Base-by-base conservation (phyloP, 2,797 vertebrate species). In the Ibycter americanus region DNA sequence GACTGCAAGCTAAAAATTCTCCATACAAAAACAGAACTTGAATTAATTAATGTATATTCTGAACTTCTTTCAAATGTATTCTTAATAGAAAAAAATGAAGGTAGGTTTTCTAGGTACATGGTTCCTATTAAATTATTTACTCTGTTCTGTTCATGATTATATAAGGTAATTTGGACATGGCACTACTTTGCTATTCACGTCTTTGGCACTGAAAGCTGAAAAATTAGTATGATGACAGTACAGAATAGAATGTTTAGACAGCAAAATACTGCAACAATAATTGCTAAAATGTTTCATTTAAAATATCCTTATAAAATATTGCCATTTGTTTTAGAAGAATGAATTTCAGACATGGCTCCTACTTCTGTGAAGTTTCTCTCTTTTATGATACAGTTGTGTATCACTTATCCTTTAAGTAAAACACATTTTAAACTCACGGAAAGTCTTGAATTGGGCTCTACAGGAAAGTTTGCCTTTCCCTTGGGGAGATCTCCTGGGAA, bases 191-290 rank as follows among this genome's bases (percentile, higher is more conserved):
- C 11, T 86, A 8, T 89, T 96, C 86, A 42, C 44, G 40, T 94
- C 74, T 93, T 49, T 96, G 34, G 19, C 81, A n/a, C 8, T 81
- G 67, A 95, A 90, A 90, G 59, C n/a, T 86, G 82, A 66, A 79
- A 70, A 93, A 92, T 80, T 16, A 95, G 52, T 70, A 71, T 42
- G 49, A 62, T 93, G 76, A 84, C 26, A 95, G 38, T 10, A 81
- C 22, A 83, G 91, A 82, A 82, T 12, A 89, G 63, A 68, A 34
- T 91, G 56, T 87, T 68, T 94, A 92, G 93, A 89, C 40, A 96
- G 84, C 19, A 89, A 92, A 93, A 42, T 55, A 44, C 84, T 70
- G 36, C 40, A 65, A 49, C 55, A 72, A 25, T 55, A 79, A 46
- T 71, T 34, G 59, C 17, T 38, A 73, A 91, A 88, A 74, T 72